Evolutionary conservation across 1,140 invertebrate genomes (phyloP).

Genomic region (Triops cancriformis): DNA sequence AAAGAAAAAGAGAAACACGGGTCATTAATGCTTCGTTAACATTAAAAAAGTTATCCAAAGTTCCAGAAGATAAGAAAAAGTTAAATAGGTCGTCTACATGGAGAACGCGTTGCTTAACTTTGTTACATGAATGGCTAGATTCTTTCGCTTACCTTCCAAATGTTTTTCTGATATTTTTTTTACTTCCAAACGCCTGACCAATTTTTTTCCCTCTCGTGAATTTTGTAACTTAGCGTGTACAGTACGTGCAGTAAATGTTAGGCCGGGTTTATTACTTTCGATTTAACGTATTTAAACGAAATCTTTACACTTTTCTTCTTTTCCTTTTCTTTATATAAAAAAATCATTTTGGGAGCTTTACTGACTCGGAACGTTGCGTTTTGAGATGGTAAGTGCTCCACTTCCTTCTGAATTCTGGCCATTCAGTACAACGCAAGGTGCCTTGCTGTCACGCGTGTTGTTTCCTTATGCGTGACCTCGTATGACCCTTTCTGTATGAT

Average conservation of each 20-base stretch:
- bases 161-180: background rate
- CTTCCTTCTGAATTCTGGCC: conserved; percentile 5
- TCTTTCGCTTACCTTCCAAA: background rate
- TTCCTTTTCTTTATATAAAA: too few species aligned
- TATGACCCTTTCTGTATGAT: conserved; percentile 10
- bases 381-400: background rate
- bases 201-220: background rate
- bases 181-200: background rate
- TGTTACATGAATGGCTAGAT: conserved; percentile 1
- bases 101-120: conserved; percentile 11
- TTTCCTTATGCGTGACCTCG: conserved; percentile 1
- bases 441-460: background rate
- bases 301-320: too few species aligned
- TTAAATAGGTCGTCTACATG: background rate
- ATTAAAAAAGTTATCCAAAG: background rate
- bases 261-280: too few species aligned
- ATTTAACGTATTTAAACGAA: too few species aligned
- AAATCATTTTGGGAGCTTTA: background rate
- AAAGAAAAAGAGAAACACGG: background rate
- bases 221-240: too few species aligned
- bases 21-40: conserved; percentile 4
- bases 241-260: too few species aligned
- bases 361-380: background rate
- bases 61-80: background rate
- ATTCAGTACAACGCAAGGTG: conserved; percentile 13